Conservation (phyloP, 2,888 invertebrate species). For the Parnassius mnemosyne region DNA sequence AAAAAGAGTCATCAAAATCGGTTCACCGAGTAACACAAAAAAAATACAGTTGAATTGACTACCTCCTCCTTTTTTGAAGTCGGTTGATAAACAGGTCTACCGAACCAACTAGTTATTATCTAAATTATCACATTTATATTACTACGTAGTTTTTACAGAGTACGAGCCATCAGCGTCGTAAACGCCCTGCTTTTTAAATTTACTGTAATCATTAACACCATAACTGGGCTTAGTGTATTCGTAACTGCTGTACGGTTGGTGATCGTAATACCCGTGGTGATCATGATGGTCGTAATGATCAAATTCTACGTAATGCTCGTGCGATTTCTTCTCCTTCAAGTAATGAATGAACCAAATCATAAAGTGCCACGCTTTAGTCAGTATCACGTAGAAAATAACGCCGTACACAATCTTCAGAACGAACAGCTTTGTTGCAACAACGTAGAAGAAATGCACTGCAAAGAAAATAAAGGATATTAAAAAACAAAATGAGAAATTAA, state of each 20-base stretch:
- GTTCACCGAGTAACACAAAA: no score
- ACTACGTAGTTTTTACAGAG: slow-evolving; percentile 41
- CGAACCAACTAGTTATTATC: no score
- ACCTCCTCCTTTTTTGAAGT: no score
- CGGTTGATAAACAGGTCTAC: no score
- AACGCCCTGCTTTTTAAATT: slow-evolving; percentile 39
- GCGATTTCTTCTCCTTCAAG: slow-evolving; percentile 55
- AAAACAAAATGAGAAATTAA: no score
- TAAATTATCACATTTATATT: no score
- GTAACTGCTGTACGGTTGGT: slow-evolving; percentile 36
- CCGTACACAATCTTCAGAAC: slow-evolving; percentile 66
- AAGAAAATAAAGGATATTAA: slow-evolving; percentile 22
- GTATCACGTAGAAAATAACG: slow-evolving; percentile 55
- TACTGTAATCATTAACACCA: slow-evolving; percentile 29
- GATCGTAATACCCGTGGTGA: slow-evolving; percentile 31
- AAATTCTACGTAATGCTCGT: slow-evolving; percentile 48
- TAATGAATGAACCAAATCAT: slow-evolving; percentile 65
- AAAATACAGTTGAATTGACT: no score
- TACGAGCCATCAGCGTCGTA: slow-evolving; percentile 72
- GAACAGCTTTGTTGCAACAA: slow-evolving; percentile 63
- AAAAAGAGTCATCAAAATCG: no score
- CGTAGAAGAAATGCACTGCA: slow-evolving; percentile 71
- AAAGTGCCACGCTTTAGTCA: slow-evolving; percentile 65
- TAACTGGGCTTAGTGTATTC: slow-evolving; percentile 37
- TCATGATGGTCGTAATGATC: slow-evolving; percentile 43